These are phyloP conservation scores for Aspidapion aeneum DNA, from an alignment of 2,888 invertebrate genomes.

Conservation along the genomic window DNA sequence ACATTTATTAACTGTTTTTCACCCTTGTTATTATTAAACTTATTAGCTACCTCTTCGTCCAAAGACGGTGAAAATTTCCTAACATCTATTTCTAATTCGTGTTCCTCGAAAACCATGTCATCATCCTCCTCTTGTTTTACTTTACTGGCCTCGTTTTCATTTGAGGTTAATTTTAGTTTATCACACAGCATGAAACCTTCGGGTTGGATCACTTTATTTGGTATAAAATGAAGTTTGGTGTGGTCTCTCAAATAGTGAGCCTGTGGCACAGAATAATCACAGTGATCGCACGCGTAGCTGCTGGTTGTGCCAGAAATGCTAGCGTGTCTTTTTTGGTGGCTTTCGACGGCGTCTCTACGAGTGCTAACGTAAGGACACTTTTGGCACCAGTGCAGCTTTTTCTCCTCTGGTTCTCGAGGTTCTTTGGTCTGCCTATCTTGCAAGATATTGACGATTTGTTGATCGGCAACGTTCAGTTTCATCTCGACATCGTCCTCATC, in stretches of 20 bases:
- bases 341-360: slow-evolving; percentile 67
- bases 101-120: slow-evolving; percentile 38
- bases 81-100: slow-evolving; percentile 30
- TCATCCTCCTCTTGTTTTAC: slow-evolving; percentile 29
- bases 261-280: slow-evolving; percentile 76
- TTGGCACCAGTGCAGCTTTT: slow-evolving; percentile 65
- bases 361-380: slow-evolving; percentile 78
- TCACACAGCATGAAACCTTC: slow-evolving; percentile 62
- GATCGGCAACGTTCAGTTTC: slow-evolving; percentile 58
- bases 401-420: slow-evolving; percentile 48
- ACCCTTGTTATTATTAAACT: slow-evolving; percentile 44
- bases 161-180: slow-evolving; percentile 56
- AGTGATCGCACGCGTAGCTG: slow-evolving; percentile 71
- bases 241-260: slow-evolving; percentile 75
- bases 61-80: slow-evolving; percentile 35
- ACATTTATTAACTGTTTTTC: slow-evolving; percentile 46
- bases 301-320: slow-evolving; percentile 57
- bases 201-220: slow-evolving; percentile 53
- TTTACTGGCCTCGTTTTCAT: slow-evolving; percentile 45
- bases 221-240: slow-evolving; percentile 70
- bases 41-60: slow-evolving; percentile 33
- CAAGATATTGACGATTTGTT: slow-evolving; percentile 56
- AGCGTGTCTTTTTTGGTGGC: slow-evolving; percentile 72
- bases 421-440: slow-evolving; percentile 47
- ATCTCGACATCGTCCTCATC: slow-evolving; percentile 38